Evolutionary conservation across 1,140 invertebrate genomes (phyloP).

Genomic region (Chionoecetes opilio): DNA sequence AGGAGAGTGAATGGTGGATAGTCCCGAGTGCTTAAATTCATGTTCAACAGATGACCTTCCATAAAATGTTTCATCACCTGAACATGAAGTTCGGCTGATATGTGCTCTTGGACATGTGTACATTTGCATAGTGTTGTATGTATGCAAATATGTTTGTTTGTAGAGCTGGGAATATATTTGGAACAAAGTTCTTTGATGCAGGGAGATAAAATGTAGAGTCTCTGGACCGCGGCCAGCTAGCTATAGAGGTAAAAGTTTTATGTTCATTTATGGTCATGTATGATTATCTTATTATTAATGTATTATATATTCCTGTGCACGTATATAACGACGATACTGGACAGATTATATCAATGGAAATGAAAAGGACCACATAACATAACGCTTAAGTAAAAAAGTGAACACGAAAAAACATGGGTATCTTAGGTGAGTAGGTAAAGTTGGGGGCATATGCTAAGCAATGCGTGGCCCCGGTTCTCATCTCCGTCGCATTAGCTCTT

Average conservation of each 20-base stretch:
- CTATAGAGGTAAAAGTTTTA: neutral
- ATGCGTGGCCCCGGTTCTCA: no score
- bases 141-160: conserved; percentile 31
- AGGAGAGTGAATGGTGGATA: no score
- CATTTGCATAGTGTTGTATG: neutral
- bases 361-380: no score
- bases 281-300: neutral
- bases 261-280: neutral
- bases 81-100: neutral
- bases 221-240: neutral
- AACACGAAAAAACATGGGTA: no score
- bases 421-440: no score
- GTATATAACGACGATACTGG: no score
- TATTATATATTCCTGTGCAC: no score
- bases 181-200: neutral
- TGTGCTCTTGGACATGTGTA: neutral
- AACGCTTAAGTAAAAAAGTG: no score
- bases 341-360: no score
- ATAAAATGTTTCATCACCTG: neutral
- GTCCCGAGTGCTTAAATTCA: no score
- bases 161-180: neutral
- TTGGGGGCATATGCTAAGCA: no score
- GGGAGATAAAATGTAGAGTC: neutral
- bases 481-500: no score
- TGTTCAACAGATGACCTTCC: neutral